Base-by-base conservation (phyloP, 1,140 invertebrate genomes). In the Musca vetustissima region DNA sequence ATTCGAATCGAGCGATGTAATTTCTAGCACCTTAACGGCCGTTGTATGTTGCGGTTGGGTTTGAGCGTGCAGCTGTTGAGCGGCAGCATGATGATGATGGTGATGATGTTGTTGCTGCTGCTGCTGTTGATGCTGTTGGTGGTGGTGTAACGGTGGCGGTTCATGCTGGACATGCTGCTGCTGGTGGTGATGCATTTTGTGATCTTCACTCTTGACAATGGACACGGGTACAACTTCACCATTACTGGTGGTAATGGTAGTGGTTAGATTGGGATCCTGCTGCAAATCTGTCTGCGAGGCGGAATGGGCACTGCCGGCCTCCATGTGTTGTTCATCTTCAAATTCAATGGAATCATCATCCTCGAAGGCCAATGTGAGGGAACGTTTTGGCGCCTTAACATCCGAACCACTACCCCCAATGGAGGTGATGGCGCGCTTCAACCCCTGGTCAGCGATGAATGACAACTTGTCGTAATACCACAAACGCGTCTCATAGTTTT, bases 391-490 rank as follows among this genome's bases (percentile, higher is more conserved):
- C 49, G 19, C 49, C 64, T 72, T 69, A 21, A 43, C 50, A 52
- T 64, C 66, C 15, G 57, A 43, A 7, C 57, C 57, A 13, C 25
- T 69, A 25, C 53, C 57, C 17, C 52, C 52, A 6, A 66, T 43
- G 15, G n/a, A 19, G 13, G 43, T 43, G 6, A 64, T 14, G 2
- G 21, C 71, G 2, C 79, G 74, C 53, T 81, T 81, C 9, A 76
- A 72, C 21, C 79, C 78, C 64, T 81, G 79, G 1, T 78, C 79
- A n/a, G 79, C 79, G 25, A 81, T 81, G 15, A 81, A 81, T 6
- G 79, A 73, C 15, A 81, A 68, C 52, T 78, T 81, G 49, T 81
- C 79, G 69, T 81, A 81, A 67, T 81, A 81, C 79, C 79, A 81
- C 24, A 81, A 66, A 1, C 79, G 73, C 13, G 79, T 80, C 48